Base-by-base conservation (phyloP, 2,888 invertebrate genomes). In the Sphecodes monilicornis region DNA sequence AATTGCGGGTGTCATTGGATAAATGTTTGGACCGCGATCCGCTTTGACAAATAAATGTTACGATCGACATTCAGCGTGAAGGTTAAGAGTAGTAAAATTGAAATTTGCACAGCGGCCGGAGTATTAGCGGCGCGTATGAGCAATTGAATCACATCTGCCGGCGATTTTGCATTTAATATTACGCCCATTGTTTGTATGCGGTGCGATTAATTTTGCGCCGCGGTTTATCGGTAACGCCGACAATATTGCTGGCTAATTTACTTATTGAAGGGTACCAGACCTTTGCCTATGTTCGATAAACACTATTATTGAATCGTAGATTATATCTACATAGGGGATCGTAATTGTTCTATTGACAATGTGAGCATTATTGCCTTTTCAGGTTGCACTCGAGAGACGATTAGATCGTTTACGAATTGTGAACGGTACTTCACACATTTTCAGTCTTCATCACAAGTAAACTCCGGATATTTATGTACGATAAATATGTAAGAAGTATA, bases 121-220 rank as follows among this genome's bases (percentile, higher is more conserved):
- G 69, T 79, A 84, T 79, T 74, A 75, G 64, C 75, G 76, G 71
- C 57, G 76, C 75, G 66, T 36, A 64, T 64, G 69, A 84, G 64
- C 80, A 60, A 78, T 88, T 88, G 57, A 89, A 89, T 89, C 82
- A 82, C 66, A 82, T 88, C 85, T 85, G 41, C 43, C 64, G 54
- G 66, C 79, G 85, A 90, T 87, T 88, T 75, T 81, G 78, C 80
- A 83, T 81, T 75, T 88, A 86, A 85, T 82, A 88, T 84, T 77
- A 76, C 73, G 74, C 77, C 54, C 78, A 80, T 85, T 88, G 85
- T 85, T 81, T 83, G 80, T 78, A 84, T 83, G 77, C 75, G 71
- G 76, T 32, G 75, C 85, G 82, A 86, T 89, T 90, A 89, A 89
- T 89, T 90, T 87, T 88, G 82, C 78, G 78, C 73, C 76, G 88